Percentiles rank a stretch among this genome's conserved stretches.
These are phyloP conservation scores for Synanthedon myopaeformis DNA, from an alignment of 2,888 invertebrate species.

Conservation along the genomic window DNA sequence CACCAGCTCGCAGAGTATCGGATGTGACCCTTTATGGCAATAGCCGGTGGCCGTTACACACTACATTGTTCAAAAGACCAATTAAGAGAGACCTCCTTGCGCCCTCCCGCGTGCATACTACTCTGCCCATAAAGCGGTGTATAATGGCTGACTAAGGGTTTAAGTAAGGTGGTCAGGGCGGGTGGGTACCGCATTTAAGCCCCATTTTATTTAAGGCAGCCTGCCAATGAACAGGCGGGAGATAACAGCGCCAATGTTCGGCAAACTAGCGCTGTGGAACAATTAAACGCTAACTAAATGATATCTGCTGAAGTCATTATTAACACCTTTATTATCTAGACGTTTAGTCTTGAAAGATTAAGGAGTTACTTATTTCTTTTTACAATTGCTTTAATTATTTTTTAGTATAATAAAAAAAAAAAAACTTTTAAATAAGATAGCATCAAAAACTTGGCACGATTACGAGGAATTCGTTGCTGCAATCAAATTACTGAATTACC, in stretches of 20 bases:
- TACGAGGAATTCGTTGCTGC: no score
- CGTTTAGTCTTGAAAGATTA: not conserved
- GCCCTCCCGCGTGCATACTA: not conserved
- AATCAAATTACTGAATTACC: no score
- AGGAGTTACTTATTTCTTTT: not conserved
- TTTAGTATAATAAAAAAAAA: no score
- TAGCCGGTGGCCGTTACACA: conserved; percentile 16
- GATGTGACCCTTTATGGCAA: conserved; percentile 16
- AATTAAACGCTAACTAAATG: conserved; percentile 6
- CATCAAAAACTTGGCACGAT: no score
- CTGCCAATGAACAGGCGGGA: conserved; percentile 32
- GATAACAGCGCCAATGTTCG: conserved; percentile 14
- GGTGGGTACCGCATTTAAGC: conserved; percentile 24
- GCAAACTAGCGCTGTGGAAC: conserved; percentile 16
- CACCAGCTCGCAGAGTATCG: conserved; percentile 9
- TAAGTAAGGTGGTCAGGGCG: conserved; percentile 1
- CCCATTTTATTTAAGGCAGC: conserved; percentile 43
- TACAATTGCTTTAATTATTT: no score
- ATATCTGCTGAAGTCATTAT: not conserved
- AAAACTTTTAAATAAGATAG: no score
- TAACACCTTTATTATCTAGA: not conserved
- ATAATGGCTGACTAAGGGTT: not conserved
- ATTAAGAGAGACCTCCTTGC: conserved; percentile 9
- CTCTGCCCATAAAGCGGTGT: not conserved
- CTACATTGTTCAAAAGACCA: conserved; percentile 16